phyloP scores from a whole-genome alignment of 1,140 invertebrate genomes.

The Lutraria rhynchaena region DNA sequence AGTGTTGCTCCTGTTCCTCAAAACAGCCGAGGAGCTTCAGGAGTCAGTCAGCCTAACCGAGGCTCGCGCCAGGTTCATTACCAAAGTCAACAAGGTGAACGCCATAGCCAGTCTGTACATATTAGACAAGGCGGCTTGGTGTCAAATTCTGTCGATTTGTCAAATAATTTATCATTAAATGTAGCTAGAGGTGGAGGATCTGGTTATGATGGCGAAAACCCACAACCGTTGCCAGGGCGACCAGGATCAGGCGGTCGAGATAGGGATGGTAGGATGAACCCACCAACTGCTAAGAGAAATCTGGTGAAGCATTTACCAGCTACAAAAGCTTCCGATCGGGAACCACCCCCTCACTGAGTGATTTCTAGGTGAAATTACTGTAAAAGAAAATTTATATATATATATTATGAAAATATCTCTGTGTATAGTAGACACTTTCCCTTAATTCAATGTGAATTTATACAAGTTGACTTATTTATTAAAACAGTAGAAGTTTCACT shows the following conservation, averaged over 20 bases:
- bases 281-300: conserved; percentile 58
- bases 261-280: conserved; percentile 58
- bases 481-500: no score
- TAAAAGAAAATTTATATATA: no score
- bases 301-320: conserved; percentile 64
- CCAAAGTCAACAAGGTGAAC: conserved; percentile 42
- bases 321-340: conserved; percentile 64
- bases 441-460: no score
- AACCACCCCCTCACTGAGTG: conserved; percentile 66
- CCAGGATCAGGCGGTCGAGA: conserved; percentile 58
- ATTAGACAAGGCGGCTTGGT: conserved; percentile 31
- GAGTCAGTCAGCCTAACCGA: conserved; percentile 9
- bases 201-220: conserved; percentile 58
- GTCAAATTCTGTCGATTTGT: conserved; percentile 36
- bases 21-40: conserved; percentile 23
- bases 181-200: conserved; percentile 26
- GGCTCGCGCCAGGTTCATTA: conserved; percentile 28
- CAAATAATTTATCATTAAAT: conserved; percentile 55
- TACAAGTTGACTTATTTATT: no score
- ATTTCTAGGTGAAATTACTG: conserved; percentile 14
- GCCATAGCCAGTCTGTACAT: conserved; percentile 51
- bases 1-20: conserved; percentile 1
- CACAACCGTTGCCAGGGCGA: conserved; percentile 47
- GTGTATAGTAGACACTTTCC: no score
- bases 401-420: no score